Base-by-base conservation (phyloP, 1,140 invertebrate genomes). In the Drosophila subobscura region DNA sequence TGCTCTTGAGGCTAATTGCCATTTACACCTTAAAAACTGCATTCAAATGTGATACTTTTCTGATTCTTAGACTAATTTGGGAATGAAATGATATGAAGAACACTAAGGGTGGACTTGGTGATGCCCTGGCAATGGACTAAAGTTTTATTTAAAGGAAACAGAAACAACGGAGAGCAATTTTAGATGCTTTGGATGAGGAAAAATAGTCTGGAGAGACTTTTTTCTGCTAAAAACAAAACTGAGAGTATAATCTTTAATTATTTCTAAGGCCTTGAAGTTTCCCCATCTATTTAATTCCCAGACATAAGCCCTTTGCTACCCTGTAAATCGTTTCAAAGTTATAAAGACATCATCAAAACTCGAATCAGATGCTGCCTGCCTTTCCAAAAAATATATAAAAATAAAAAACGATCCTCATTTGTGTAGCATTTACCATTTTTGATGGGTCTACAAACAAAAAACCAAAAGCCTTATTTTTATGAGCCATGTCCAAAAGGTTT, bases 11-110 rank as follows among this genome's bases (percentile, higher is more conserved):
- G 45, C 79, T 85, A 85, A 84, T 85, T 79, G 76, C 80, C 80
- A 75, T 75, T 83, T 83, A 83, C 79, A 83, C 79, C 79, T 84
- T 84, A 64, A 84, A 37, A 75, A 73, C 65, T 51, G 60, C 71
- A 63, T 79, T 83, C 42, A 84, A 84, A 84, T 61, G 23, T 65
- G 58, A 65, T 77, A 68, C 63, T 58, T 37, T 37, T 37, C 33
- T 37, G 64, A 78, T 64, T 77, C 65, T 58, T 29, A 40, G 20
- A 54, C 53, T 68, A 64, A 33, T 65, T 55, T 77, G 50, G 50
- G 12, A 33, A 46, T 51, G n/a, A 67, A 68, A 55, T 68, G 50
- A 12, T 12, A 4, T 37, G 10, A 4, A 2, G 10, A 37, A 10
- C 12, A 12, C 7, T 37, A 1, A 4, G 10, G 10, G 3, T 37